These are phyloP conservation scores for Dichetophora obliterata DNA, from an alignment of 2,888 invertebrate genomes.

Conservation along the genomic window DNA sequence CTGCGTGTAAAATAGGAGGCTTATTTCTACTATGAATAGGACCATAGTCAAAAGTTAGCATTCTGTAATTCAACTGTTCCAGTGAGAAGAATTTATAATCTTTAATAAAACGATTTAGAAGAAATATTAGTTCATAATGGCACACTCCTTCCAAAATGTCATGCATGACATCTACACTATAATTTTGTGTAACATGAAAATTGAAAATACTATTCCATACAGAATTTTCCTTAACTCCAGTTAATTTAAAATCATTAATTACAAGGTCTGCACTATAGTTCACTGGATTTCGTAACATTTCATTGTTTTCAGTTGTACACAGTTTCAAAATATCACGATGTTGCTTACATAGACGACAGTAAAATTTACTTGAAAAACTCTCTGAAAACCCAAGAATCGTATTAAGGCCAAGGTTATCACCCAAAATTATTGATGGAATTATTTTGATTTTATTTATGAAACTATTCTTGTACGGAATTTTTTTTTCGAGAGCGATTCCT, in stretches of 20 bases:
- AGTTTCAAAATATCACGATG: slow-evolving; percentile 17
- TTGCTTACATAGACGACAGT: slow-evolving; percentile 34
- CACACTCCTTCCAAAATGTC: slow-evolving; percentile 37
- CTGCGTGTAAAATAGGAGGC: slow-evolving; percentile 20
- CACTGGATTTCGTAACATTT: slow-evolving; percentile 7
- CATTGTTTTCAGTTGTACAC: not conserved
- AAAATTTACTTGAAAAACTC: slow-evolving; percentile 33
- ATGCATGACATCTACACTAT: slow-evolving; percentile 39
- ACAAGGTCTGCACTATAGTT: slow-evolving; percentile 26
- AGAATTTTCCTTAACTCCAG: slow-evolving; percentile 35
- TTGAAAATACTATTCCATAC: slow-evolving; percentile 33
- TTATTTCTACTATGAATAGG: too few species aligned
- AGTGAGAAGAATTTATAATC: slow-evolving; percentile 27
- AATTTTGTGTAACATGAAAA: slow-evolving; percentile 40
- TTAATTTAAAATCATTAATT: slow-evolving; percentile 24
- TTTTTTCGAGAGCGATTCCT: slow-evolving; percentile 20
- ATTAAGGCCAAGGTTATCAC: slow-evolving; percentile 35
- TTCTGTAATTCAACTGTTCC: slow-evolving; percentile 38
- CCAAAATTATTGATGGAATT: slow-evolving; percentile 29
- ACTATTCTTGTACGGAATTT: not conserved
- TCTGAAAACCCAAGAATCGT: slow-evolving; percentile 32
- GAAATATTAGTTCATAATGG: slow-evolving; percentile 35
- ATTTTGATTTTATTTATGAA: not conserved
- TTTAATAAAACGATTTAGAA: slow-evolving; percentile 33
- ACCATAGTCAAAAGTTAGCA: slow-evolving; percentile 36